A percentile compares a stretch with the other conserved stretches of the same genome.
These are phyloP conservation scores for Cerastoderma edule DNA, from an alignment of 2,888 invertebrate species.

Conservation along the genomic window DNA sequence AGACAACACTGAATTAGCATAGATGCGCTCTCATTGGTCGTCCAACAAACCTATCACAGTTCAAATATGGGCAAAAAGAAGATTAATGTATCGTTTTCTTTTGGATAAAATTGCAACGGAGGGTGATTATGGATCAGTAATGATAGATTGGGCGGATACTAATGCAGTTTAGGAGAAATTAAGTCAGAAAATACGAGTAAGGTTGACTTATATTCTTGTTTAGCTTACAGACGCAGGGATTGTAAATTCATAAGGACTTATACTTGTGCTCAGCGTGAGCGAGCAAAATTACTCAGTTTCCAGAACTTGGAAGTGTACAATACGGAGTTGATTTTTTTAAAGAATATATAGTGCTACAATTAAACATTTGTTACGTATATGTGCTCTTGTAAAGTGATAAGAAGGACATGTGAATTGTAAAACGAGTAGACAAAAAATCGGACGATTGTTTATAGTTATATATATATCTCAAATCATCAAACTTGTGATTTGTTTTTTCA, in stretches of 20 bases:
- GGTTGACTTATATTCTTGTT: slow-evolving; percentile 35
- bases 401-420: no score
- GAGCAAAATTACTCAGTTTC: no score
- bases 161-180: slow-evolving; percentile 53
- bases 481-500: no score
- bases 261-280: no score
- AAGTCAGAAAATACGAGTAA: slow-evolving; percentile 40
- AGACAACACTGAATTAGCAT: slow-evolving; percentile 40
- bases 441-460: no score
- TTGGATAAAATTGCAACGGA: slow-evolving; percentile 45
- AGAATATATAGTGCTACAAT: no score
- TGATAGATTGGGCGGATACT: slow-evolving; percentile 56
- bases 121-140: slow-evolving; percentile 49
- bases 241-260: slow-evolving; percentile 6
- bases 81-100: slow-evolving; percentile 54
- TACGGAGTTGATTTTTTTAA: no score
- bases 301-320: no score
- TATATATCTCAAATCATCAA: no score
- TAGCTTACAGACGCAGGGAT: slow-evolving; percentile 8
- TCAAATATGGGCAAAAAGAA: slow-evolving; percentile 48
- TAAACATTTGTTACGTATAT: no score
- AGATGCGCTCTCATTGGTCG: slow-evolving; percentile 41
- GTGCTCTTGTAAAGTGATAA: no score
- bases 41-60: slow-evolving; percentile 30
- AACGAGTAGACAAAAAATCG: no score